Evolutionary conservation across 2,113 vertebrate genomes (phyloP).

Genomic region (Etheostoma spectabile): DNA sequence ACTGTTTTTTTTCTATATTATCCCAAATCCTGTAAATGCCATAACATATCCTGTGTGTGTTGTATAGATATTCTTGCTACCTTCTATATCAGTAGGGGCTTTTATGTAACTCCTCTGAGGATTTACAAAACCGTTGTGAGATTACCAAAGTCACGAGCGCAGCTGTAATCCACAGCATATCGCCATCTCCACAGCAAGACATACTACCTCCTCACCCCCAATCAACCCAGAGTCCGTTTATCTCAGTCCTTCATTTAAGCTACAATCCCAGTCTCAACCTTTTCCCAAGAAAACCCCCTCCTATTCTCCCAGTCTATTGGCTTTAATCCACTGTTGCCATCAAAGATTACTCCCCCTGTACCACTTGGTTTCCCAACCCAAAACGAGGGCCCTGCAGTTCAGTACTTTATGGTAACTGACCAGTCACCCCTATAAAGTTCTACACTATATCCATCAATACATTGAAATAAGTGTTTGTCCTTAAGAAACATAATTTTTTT

Average conservation of each 20-base stretch:
- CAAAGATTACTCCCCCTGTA: conserved; percentile 23
- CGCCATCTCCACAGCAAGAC: conserved; percentile 34
- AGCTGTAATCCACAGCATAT: conserved; percentile 67
- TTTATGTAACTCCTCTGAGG: conserved; percentile 62
- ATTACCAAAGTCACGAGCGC: conserved; percentile 62
- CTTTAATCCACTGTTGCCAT: conserved; percentile 31
- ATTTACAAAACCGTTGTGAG: conserved; percentile 66
- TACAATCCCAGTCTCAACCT: conserved; percentile 13
- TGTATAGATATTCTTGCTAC: conserved; percentile 22
- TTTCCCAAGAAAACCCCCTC: not conserved
- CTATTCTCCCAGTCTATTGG: conserved; percentile 7
- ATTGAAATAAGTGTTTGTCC: not conserved
- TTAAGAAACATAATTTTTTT: not conserved
- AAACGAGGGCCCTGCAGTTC: not conserved
- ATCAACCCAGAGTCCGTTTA: conserved; percentile 14
- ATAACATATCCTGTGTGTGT: conserved; percentile 28
- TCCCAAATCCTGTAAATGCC: not conserved
- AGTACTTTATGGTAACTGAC: not conserved
- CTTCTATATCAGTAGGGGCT: conserved; percentile 34
- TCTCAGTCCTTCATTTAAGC: conserved; percentile 23
- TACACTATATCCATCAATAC: not conserved
- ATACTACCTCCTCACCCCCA: conserved; percentile 15
- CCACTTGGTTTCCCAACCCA: conserved; percentile 28
- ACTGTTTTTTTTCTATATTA: not conserved
- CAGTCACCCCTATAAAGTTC: not conserved